Evolutionary conservation across 2,797 vertebrate genomes (phyloP).

Genomic region (Sebastes oblongus): DNA sequence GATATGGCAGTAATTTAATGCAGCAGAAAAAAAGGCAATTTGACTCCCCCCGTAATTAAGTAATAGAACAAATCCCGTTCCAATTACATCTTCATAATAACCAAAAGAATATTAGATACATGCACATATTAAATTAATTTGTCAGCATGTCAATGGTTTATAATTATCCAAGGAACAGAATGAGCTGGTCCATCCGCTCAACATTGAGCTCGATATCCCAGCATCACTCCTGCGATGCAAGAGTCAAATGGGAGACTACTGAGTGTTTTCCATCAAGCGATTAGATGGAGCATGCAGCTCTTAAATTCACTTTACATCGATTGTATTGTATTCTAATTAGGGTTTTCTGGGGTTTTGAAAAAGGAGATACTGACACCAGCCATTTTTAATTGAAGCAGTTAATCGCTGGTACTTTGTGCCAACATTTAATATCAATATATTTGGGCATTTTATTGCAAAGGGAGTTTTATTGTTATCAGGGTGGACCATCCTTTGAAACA

Average conservation of each 20-base stretch:
- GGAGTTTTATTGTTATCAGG: not conserved
- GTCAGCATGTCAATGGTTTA: constrained; percentile 56
- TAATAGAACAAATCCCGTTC: constrained; percentile 40
- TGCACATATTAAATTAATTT: constrained; percentile 60
- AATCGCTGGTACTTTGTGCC: not conserved
- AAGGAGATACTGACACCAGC: not conserved
- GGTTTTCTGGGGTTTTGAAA: not conserved
- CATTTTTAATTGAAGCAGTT: not conserved
- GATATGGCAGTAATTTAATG: constrained; percentile 55
- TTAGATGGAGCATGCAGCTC: constrained; percentile 10
- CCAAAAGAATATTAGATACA: constrained; percentile 56
- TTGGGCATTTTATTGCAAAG: not conserved
- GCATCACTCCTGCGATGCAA: not conserved
- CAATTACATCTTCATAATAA: constrained; percentile 69
- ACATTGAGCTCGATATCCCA: not conserved
- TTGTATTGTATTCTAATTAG: not conserved
- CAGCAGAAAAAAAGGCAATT: constrained; percentile 36
- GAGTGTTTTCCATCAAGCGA: not conserved
- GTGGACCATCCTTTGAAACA: not conserved
- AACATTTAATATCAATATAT: not conserved
- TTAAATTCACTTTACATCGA: constrained; percentile 1
- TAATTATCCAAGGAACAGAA: constrained; percentile 57
- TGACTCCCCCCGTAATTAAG: constrained; percentile 45
- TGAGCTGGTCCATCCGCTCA: not conserved
- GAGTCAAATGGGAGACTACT: constrained; percentile 1